Conservation (phyloP, 2,888 invertebrate species). For the Acleris literana region DNA sequence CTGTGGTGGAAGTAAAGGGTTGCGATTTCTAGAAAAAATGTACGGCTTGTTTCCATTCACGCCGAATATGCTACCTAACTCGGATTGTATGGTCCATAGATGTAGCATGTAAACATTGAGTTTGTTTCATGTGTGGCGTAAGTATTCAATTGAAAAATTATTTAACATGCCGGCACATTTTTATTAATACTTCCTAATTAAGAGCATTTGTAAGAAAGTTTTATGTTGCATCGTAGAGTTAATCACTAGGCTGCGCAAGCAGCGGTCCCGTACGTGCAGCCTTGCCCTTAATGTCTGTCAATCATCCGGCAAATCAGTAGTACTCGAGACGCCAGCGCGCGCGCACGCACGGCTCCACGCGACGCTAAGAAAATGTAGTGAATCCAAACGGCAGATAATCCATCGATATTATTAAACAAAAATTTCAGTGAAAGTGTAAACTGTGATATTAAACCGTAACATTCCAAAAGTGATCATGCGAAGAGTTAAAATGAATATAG, state of each 20-base stretch:
- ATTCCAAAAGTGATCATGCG: slow-evolving; percentile 55
- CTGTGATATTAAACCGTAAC: slow-evolving; percentile 37
- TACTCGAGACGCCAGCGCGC: slow-evolving; percentile 45
- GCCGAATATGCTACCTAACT: too few species aligned
- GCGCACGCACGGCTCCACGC: slow-evolving; percentile 50
- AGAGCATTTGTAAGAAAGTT: background rate
- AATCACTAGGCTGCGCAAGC: slow-evolving; percentile 26
- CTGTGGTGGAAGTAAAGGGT: too few species aligned
- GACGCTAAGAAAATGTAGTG: slow-evolving; percentile 34
- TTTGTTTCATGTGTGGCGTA: too few species aligned
- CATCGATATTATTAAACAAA: slow-evolving; percentile 38
- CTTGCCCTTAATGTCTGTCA: slow-evolving; percentile 36
- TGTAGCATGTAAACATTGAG: too few species aligned
- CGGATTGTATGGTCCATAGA: too few species aligned
- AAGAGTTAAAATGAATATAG: slow-evolving; percentile 65
- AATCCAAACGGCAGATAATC: slow-evolving; percentile 28
- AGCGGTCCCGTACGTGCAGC: slow-evolving; percentile 26
- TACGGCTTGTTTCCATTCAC: too few species aligned
- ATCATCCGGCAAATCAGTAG: slow-evolving; percentile 34
- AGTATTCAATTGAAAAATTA: too few species aligned
- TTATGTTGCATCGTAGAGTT: slow-evolving; percentile 12
- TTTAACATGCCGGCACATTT: too few species aligned
- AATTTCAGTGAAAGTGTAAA: slow-evolving; percentile 27
- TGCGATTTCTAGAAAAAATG: too few species aligned
- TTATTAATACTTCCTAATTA: too few species aligned